Evolutionary conservation across 2,113 vertebrate genomes (phyloP).

Genomic region (Pitta sordida): DNA sequence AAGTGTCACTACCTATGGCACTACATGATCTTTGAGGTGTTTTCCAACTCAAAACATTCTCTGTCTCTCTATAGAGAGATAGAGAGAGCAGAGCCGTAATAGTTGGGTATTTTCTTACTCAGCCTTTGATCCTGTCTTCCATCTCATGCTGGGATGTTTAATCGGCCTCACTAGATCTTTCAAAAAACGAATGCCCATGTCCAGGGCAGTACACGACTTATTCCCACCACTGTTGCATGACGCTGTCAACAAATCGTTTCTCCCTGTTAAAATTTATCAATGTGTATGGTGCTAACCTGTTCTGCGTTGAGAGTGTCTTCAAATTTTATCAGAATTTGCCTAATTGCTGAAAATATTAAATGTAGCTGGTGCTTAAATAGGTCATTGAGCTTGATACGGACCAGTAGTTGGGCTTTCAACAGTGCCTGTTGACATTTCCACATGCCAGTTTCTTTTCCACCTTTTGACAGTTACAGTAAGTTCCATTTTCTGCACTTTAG

Average conservation of each 20-base stretch:
- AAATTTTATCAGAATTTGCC: neutral
- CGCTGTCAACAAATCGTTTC: neutral
- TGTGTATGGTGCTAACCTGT: neutral
- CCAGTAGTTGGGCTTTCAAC: neutral
- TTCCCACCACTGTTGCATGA: neutral
- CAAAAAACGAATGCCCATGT: fast-evolving
- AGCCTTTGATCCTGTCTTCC: neutral
- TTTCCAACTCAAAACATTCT: neutral
- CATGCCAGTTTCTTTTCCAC: neutral
- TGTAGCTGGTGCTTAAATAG: neutral
- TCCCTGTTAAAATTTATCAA: neutral
- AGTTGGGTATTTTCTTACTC: neutral
- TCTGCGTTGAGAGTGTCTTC: neutral
- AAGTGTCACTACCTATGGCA: neutral
- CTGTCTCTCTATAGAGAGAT: neutral
- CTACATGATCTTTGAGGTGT: neutral
- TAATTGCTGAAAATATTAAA: neutral
- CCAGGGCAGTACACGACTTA: neutral
- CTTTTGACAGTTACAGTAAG: neutral
- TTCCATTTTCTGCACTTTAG: neutral
- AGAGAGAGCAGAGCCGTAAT: neutral
- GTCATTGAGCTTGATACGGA: neutral
- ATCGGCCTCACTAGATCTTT: neutral
- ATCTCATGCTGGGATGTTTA: neutral
- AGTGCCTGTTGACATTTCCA: neutral